phyloP scores from a whole-genome alignment of 2,113 vertebrate species.

The Chionomys nivalis region DNA sequence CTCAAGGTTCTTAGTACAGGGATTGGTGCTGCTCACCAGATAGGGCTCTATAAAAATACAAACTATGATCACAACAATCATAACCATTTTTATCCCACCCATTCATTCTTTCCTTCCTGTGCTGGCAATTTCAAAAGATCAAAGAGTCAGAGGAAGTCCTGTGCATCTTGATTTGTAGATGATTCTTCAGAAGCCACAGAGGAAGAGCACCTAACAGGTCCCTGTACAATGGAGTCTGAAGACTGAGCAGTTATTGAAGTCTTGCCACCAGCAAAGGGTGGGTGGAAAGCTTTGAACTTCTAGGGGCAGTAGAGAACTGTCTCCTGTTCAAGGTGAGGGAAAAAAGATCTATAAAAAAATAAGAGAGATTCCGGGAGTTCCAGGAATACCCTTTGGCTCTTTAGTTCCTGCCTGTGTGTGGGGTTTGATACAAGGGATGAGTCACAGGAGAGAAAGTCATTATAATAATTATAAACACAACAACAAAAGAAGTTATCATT shows the following conservation, averaged over 20 bases:
- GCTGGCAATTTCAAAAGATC: slow-evolving; percentile 76
- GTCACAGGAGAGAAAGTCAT: slow-evolving; percentile 59
- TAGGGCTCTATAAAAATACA: slow-evolving; percentile 43
- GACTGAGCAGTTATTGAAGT: slow-evolving; percentile 67
- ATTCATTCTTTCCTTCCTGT: slow-evolving; percentile 77
- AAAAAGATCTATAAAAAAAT: slow-evolving; percentile 24
- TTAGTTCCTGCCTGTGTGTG: slow-evolving; percentile 30
- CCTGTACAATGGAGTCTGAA: slow-evolving; percentile 64
- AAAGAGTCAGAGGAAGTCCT: slow-evolving; percentile 72
- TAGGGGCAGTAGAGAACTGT: slow-evolving; percentile 31
- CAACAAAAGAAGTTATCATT: slow-evolving; percentile 64
- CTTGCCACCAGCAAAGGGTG: slow-evolving; percentile 63
- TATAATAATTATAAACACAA: slow-evolving; percentile 59
- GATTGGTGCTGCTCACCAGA: background rate
- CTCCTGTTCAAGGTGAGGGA: background rate
- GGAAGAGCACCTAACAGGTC: slow-evolving; percentile 67
- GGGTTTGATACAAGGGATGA: slow-evolving; percentile 45
- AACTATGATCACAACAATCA: background rate
- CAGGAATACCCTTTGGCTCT: slow-evolving; percentile 41
- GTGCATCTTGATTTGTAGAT: slow-evolving; percentile 68
- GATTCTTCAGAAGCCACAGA: slow-evolving; percentile 71
- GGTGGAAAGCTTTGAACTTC: slow-evolving; percentile 74
- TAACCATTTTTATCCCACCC: slow-evolving; percentile 56
- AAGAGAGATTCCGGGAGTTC: slow-evolving; percentile 43
- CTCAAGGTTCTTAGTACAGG: background rate